phyloP scores from a whole-genome alignment of 2,888 invertebrate genomes.

The Lasius fuliginosus region DNA sequence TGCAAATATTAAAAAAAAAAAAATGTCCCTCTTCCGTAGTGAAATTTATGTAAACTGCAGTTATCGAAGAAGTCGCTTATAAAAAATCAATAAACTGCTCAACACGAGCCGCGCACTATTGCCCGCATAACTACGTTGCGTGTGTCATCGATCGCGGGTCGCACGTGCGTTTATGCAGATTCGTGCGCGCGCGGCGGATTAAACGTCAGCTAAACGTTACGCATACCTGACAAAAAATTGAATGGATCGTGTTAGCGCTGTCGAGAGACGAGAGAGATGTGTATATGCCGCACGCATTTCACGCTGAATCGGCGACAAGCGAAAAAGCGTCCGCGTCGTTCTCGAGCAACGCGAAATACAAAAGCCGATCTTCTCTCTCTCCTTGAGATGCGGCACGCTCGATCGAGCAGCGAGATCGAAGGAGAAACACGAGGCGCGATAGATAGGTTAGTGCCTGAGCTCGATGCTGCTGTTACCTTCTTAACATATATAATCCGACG shows the following conservation, averaged over 20 bases:
- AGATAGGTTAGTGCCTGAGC: constrained; percentile 1
- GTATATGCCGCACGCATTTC: constrained; percentile 14
- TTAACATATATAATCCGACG: constrained; percentile 32
- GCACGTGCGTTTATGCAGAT: constrained; percentile 29
- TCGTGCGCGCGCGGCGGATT: not conserved
- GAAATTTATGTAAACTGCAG: constrained; percentile 4
- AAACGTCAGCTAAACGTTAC: constrained; percentile 3
- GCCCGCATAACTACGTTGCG: not conserved
- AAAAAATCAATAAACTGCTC: not conserved
- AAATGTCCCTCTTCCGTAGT: not conserved
- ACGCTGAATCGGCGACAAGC: constrained; percentile 29
- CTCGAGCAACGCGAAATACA: constrained; percentile 22
- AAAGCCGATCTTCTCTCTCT: constrained; percentile 46
- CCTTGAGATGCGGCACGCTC: constrained; percentile 54
- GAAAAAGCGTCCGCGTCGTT: not conserved
- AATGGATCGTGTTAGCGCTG: constrained; percentile 15
- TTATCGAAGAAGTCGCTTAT: not conserved
- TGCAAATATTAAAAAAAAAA: not conserved
- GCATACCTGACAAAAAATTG: not conserved
- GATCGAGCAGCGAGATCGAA: constrained; percentile 60
- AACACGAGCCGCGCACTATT: not conserved
- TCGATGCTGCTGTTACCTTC: not conserved
- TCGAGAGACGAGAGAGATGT: not conserved
- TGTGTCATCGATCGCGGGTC: constrained; percentile 9
- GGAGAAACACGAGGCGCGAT: constrained; percentile 37